Evolutionary conservation across 2,888 invertebrate genomes (phyloP).

Genomic region (Hirtodrosophila trivittata): DNA sequence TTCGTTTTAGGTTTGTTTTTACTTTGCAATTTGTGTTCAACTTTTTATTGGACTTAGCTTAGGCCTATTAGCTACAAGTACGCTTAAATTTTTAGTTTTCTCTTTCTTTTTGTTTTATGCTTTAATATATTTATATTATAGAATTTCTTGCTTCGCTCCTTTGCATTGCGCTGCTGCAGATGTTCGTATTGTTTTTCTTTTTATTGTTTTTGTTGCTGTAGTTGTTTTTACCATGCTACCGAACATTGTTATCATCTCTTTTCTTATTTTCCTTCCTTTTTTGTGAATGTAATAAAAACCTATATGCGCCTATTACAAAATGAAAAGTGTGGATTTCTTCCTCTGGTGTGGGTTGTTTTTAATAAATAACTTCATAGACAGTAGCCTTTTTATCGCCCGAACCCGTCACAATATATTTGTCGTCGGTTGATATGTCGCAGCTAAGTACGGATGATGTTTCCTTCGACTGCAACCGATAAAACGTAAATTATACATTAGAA

Average conservation of each 20-base stretch:
- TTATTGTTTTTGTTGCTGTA: slow-evolving; percentile 40
- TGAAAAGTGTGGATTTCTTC: slow-evolving; percentile 65
- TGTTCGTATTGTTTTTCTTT: slow-evolving; percentile 28
- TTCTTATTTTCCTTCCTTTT: slow-evolving; percentile 31
- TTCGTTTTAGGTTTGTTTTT: slow-evolving; percentile 44
- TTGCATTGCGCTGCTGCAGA: slow-evolving; percentile 54
- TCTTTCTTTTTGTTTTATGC: slow-evolving; percentile 36
- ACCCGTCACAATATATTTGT: slow-evolving; percentile 98
- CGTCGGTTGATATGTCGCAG: slow-evolving; percentile 99
- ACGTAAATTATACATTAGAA: no score
- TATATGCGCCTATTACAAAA: slow-evolving; percentile 79
- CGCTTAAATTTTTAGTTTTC: slow-evolving; percentile 71
- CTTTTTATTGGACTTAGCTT: slow-evolving; percentile 76
- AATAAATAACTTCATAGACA: slow-evolving; percentile 97
- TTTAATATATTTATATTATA: slow-evolving; percentile 68
- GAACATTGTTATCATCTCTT: slow-evolving; percentile 48
- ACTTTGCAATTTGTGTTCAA: slow-evolving; percentile 74
- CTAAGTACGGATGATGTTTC: slow-evolving; percentile 98
- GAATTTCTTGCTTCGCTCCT: slow-evolving; percentile 66
- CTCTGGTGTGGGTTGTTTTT: slow-evolving; percentile 66
- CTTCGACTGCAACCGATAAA: slow-evolving; percentile 88
- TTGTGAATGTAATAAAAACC: slow-evolving; percentile 70
- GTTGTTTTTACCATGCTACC: slow-evolving; percentile 37
- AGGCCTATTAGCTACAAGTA: slow-evolving; percentile 75
- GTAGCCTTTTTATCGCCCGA: slow-evolving; percentile 99